Evolutionary conservation across 2,888 invertebrate genomes (phyloP).

Genomic region (Drosophila dives): DNA sequence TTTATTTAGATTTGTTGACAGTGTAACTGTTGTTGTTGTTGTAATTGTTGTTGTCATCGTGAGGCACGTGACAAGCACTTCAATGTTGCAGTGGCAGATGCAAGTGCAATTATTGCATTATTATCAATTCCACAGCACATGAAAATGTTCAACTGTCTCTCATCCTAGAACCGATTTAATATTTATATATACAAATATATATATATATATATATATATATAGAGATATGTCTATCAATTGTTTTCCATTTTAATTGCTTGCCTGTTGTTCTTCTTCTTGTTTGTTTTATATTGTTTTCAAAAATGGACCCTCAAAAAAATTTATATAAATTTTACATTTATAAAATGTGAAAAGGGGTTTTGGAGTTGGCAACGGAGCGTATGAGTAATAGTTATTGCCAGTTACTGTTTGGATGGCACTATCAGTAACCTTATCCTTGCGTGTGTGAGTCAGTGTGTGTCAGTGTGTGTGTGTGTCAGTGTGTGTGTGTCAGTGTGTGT

Average conservation of each 20-base stretch:
- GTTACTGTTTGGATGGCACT: constrained; percentile 14
- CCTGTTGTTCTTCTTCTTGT: too few species aligned
- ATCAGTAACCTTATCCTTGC: constrained; percentile 1
- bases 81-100: constrained; percentile 45
- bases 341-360: neutral
- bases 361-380: constrained; percentile 25
- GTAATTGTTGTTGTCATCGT: constrained; percentile 3
- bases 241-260: constrained; percentile 61
- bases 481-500: constrained; percentile 9
- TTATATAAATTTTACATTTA: constrained; percentile 14
- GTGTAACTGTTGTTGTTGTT: neutral
- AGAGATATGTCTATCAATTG: constrained; percentile 23
- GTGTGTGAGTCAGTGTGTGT: neutral
- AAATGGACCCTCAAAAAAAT: neutral
- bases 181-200: neutral
- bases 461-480: constrained; percentile 6
- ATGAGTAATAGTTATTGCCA: constrained; percentile 44
- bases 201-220: neutral
- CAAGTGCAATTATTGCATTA: constrained; percentile 56
- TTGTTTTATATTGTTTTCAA: too few species aligned
- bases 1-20: neutral
- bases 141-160: constrained; percentile 14
- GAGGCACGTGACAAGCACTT: constrained; percentile 39
- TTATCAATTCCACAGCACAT: constrained; percentile 47
- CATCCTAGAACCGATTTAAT: neutral